Evolutionary conservation across 2,113 vertebrate genomes (phyloP), one percentile per base, ranked within the genome.

Genomic region (Eulemur rufifrons): DNA sequence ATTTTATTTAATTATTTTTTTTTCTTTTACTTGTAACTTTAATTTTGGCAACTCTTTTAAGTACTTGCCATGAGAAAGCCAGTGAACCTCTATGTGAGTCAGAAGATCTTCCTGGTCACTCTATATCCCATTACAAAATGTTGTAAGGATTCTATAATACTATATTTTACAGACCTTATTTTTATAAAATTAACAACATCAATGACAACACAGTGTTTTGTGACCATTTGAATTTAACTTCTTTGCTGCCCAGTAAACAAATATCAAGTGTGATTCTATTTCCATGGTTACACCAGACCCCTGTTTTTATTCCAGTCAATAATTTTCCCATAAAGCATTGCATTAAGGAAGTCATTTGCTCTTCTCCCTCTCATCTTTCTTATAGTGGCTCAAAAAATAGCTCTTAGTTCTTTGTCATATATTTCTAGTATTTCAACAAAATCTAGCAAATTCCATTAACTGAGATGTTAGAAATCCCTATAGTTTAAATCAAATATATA

Each of bases 311-410:
- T 90, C 63, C 50, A 87, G 50, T 69, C 81, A 77, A 71, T 61
- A 50, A 10, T 77, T 94, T 91, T 86, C 80, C 80, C 42, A 50
- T 90, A 96, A 76, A 85, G 4, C 66, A 63, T 47, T 96, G 89
- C 90, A 93, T 80, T 73, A 68, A 84, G 59, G 56, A 96, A 92
- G 85, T 81, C 68, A 91, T 90, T 84, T 92, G 29, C 52, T 92
- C 52, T 94, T 90, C 39, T 50, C 61, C 20, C 52, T 59, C 27
- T 91, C 3, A 27, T 66, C 25, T 64, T 93, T 86, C 32, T 64
- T 85, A 88, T 77, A 89, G 47, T 45, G 59, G 37, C 63, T 86
- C 81, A 77, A 92, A 96, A 96, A 76, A 29, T 63, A 12, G 61
- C 61, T 63, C 61, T 63, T 71, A 92, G 39, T 52, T 71, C 34